Percentiles rank a stretch among this genome's conserved stretches.
These are phyloP conservation scores for crab-eating macaque (Macaca fascicularis) DNA, from an alignment of 2,113 vertebrate genomes.

Conservation along the genomic window T2T-MFA8v1.1 NC_088381.1:38482501-38483000, in stretches of 20 bases:
- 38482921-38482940: not conserved
- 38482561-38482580: too few relatives aligned
- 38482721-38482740: not conserved
- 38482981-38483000: not conserved
- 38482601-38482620: too few relatives aligned
- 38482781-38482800: not conserved
- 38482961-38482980: not conserved
- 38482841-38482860: slow-evolving; percentile 40
- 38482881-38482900: not conserved
- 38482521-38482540: too few relatives aligned
- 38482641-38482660: too few relatives aligned
- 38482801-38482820: not conserved
- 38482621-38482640: too few relatives aligned
- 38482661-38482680: too few relatives aligned
- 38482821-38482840: not conserved
- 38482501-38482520: too few relatives aligned
- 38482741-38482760: not conserved
- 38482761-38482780: not conserved
- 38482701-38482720: not conserved
- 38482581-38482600: too few relatives aligned
- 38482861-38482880: not conserved
- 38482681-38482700: not conserved
- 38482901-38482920: not conserved
- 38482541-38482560: too few relatives aligned
- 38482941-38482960: not conserved